These are phyloP conservation scores for Capitulum mitella DNA, from an alignment of 2,888 invertebrate species.

Conservation along the genomic window DNA sequence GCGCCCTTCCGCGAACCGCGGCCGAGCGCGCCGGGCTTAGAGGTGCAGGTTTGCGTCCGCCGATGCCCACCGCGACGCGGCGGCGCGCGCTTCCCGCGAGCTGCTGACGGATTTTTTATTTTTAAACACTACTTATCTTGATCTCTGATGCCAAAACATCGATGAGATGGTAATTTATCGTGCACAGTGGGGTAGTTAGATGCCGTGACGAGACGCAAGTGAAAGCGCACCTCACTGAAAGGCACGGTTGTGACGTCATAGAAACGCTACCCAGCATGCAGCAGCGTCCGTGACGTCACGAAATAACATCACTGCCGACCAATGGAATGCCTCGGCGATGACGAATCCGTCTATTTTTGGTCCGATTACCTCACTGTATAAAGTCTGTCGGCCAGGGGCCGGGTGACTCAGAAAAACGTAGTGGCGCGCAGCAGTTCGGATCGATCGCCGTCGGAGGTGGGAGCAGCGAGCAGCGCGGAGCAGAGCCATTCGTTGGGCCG, in stretches of 20 bases:
- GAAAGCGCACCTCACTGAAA: background rate
- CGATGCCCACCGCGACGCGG: background rate
- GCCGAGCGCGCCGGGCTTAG: background rate
- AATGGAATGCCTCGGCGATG: background rate
- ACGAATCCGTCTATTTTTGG: conserved; percentile 15
- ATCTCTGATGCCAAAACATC: no score
- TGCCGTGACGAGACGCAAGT: no score
- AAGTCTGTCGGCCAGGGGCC: background rate
- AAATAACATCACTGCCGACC: background rate
- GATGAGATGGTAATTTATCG: no score
- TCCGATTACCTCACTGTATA: conserved; percentile 11
- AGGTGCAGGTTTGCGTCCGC: background rate
- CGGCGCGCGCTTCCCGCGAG: background rate
- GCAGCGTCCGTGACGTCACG: conserved; percentile 4
- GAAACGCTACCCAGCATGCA: background rate
- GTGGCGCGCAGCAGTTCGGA: background rate
- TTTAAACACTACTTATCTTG: no score
- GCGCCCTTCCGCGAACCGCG: background rate
- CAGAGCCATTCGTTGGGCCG: background rate
- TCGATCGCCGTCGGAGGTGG: background rate
- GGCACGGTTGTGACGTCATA: conserved; percentile 5
- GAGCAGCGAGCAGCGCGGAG: background rate
- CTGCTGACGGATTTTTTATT: no score
- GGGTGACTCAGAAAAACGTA: background rate
- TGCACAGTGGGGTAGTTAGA: no score